Conservation (phyloP, 2,888 invertebrate species). For the Terebella lapidaria region DNA sequence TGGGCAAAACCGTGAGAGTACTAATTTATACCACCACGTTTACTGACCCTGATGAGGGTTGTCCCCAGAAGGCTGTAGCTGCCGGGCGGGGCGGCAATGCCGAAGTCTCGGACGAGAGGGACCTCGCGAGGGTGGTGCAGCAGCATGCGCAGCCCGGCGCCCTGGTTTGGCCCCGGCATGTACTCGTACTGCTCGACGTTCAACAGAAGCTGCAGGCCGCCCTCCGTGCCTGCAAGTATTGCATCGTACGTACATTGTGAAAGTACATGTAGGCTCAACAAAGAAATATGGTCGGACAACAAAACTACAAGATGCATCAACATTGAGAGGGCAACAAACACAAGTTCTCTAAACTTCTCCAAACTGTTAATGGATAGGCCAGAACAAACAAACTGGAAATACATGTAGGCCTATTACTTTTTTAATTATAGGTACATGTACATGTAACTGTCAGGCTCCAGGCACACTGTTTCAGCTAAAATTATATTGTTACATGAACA, state of each 20-base stretch:
- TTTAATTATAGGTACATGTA: too few species aligned
- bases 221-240: constrained; percentile 7
- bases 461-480: too few species aligned
- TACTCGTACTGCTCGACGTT: constrained; percentile 24
- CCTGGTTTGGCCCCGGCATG: constrained; percentile 20
- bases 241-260: background rate
- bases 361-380: too few species aligned
- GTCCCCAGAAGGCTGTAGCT: constrained; percentile 1
- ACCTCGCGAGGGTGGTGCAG: constrained; percentile 16
- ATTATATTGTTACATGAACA: too few species aligned
- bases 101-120: constrained; percentile 12
- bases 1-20: too few species aligned
- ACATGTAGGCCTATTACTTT: too few species aligned
- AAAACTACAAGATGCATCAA: background rate
- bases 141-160: constrained; percentile 16
- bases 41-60: too few species aligned
- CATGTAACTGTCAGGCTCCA: too few species aligned
- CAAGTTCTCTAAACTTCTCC: too few species aligned
- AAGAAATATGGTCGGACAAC: background rate
- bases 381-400: too few species aligned
- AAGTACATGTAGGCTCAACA: background rate
- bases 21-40: too few species aligned
- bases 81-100: constrained; percentile 15
- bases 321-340: too few species aligned
- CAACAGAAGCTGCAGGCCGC: constrained; percentile 16